Evolutionary conservation across 2,797 vertebrate genomes (phyloP).

Genomic region (Helostoma temminkii): DNA sequence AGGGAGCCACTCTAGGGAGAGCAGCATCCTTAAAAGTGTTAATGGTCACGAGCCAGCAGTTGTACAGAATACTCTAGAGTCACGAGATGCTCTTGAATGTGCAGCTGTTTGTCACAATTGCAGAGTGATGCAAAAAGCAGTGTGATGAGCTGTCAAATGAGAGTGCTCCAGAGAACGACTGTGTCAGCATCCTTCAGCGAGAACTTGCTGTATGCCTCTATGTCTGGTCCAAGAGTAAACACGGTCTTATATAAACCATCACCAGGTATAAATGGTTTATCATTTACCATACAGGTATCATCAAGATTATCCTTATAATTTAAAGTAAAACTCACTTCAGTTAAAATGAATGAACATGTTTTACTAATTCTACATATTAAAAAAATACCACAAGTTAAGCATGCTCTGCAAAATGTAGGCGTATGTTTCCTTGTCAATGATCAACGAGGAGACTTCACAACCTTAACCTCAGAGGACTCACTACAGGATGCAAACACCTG

Average conservation of each 20-base stretch:
- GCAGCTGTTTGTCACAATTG: slow-evolving; percentile 42
- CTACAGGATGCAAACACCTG: too few species aligned
- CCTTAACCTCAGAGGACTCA: too few species aligned
- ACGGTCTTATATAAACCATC: neutral
- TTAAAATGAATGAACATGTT: too few species aligned
- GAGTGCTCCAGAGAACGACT: slow-evolving; percentile 13
- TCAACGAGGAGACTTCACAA: too few species aligned
- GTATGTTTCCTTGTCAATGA: too few species aligned
- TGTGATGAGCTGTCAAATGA: slow-evolving; percentile 46
- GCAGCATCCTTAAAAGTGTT: slow-evolving; percentile 32
- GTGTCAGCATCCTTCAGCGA: slow-evolving; percentile 16
- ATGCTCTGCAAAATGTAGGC: too few species aligned
- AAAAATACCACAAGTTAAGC: too few species aligned
- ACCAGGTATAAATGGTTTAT: too few species aligned
- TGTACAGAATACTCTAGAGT: slow-evolving; percentile 25
- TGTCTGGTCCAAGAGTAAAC: slow-evolving; percentile 19
- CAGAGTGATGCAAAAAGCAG: slow-evolving; percentile 31
- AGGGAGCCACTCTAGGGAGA: slow-evolving; percentile 22
- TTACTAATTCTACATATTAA: too few species aligned
- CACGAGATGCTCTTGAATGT: slow-evolving; percentile 22
- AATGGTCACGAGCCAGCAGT: slow-evolving; percentile 33
- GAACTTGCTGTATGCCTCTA: neutral
- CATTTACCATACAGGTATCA: too few species aligned
- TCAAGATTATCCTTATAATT: too few species aligned
- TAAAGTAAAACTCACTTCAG: too few species aligned